Conservation (phyloP, 2,113 vertebrate species). For the Pogonocichla stellata region DNA sequence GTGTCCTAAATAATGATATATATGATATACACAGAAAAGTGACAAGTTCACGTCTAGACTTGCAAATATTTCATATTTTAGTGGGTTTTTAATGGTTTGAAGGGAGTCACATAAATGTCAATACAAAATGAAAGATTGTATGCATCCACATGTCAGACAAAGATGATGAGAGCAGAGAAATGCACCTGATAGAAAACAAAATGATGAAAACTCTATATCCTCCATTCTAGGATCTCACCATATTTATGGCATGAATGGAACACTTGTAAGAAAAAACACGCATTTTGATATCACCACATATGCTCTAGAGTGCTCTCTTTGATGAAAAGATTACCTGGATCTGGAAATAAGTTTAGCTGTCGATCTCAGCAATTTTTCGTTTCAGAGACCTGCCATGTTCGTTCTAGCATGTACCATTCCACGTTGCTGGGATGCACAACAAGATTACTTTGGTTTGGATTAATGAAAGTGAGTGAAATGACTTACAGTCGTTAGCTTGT, state of each 20-base stretch:
- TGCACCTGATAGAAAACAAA: not conserved
- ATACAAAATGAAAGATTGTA: not conserved
- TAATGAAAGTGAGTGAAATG: not conserved
- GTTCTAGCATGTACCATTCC: not conserved
- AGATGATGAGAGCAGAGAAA: not conserved
- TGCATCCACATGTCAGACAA: not conserved
- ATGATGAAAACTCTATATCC: not conserved
- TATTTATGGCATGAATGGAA: not conserved
- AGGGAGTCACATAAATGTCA: not conserved
- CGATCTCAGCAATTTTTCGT: not conserved
- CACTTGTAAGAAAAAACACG: not conserved
- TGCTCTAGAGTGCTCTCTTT: not conserved
- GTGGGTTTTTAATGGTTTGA: not conserved
- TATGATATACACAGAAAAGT: not conserved
- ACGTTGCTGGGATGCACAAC: not conserved
- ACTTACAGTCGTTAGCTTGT: not conserved
- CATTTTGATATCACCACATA: not conserved
- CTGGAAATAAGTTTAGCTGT: not conserved
- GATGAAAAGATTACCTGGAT: not conserved
- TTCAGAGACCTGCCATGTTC: not conserved
- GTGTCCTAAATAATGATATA: not conserved
- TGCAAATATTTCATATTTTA: not conserved
- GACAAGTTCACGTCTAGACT: not conserved
- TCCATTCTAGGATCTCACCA: not conserved
- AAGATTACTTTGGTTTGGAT: conserved; percentile 1